A percentile compares a stretch with the other conserved stretches of the same genome.
These are phyloP conservation scores for Pseudolycoriella hygida DNA, from an alignment of 2,888 invertebrate species.

Conservation along the genomic window DNA sequence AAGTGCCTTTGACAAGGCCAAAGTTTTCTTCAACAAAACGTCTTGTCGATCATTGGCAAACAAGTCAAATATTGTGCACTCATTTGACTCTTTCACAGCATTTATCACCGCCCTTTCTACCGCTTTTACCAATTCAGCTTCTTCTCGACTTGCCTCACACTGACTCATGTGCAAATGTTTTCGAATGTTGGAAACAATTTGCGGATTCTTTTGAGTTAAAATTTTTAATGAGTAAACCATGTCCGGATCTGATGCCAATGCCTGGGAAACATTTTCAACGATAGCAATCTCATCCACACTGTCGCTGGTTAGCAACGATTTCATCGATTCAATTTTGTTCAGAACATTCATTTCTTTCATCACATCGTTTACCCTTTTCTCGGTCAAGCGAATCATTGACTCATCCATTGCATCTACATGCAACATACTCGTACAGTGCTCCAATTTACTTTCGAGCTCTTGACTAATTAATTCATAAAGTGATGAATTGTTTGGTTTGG, in stretches of 20 bases:
- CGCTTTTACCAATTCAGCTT: constrained; percentile 24
- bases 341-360: background rate
- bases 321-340: constrained; percentile 2
- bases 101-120: constrained; percentile 46
- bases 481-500: constrained; percentile 5
- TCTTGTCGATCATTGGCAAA: constrained; percentile 29
- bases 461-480: constrained; percentile 10
- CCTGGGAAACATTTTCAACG: constrained; percentile 42
- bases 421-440: background rate
- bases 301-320: background rate
- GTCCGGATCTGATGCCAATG: constrained; percentile 40
- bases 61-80: too few relatives aligned
- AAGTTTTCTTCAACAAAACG: constrained; percentile 41
- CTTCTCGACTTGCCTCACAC: background rate
- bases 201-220: constrained; percentile 11
- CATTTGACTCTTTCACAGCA: constrained; percentile 37
- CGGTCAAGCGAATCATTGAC: constrained; percentile 16
- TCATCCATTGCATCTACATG: constrained; percentile 21
- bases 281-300: constrained; percentile 31
- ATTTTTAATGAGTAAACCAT: constrained; percentile 39
- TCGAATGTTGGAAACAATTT: constrained; percentile 5
- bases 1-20: constrained; percentile 49
- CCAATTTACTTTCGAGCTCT: constrained; percentile 8
- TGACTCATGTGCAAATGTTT: background rate
- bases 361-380: constrained; percentile 20